Percentiles rank a stretch among this genome's conserved stretches.
Conservation (phyloP, 1,140 invertebrate species). For the Musca domestica region DNA sequence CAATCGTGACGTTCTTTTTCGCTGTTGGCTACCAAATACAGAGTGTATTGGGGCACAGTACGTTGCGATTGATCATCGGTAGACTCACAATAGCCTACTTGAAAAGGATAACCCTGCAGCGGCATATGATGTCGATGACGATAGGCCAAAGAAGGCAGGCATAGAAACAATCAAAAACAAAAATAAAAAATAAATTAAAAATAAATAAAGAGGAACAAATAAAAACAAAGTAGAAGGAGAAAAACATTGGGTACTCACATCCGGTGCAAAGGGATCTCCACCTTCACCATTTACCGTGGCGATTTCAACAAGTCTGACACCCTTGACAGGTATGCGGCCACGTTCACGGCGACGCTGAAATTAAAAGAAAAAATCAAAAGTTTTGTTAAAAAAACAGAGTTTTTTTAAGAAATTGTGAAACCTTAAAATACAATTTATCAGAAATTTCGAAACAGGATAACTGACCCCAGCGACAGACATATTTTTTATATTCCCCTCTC, state of each 20-base stretch:
- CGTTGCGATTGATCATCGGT: slow-evolving; percentile 32
- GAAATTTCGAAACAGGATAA: neutral
- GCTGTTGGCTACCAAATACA: slow-evolving; percentile 72
- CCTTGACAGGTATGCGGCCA: slow-evolving; percentile 71
- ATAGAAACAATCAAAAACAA: slow-evolving; percentile 31
- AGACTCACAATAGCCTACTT: slow-evolving; percentile 71
- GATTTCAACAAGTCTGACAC: slow-evolving; percentile 73
- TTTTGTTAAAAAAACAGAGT: neutral
- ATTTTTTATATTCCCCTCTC: too few species aligned
- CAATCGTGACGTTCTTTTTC: slow-evolving; percentile 72
- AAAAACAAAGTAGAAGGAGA: slow-evolving; percentile 1
- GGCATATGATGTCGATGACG: slow-evolving; percentile 28
- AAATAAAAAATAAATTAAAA: slow-evolving; percentile 10
- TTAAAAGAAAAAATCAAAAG: slow-evolving; percentile 1
- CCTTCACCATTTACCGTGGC: slow-evolving; percentile 62
- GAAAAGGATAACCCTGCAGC: slow-evolving; percentile 60
- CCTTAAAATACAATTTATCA: neutral
- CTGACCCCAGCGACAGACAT: too few species aligned
- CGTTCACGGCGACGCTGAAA: slow-evolving; percentile 75
- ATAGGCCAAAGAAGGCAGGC: neutral
- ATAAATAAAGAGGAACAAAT: slow-evolving; percentile 5
- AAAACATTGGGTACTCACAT: slow-evolving; percentile 42
- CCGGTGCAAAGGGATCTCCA: slow-evolving; percentile 53
- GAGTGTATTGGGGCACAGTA: slow-evolving; percentile 65
- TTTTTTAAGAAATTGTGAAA: neutral